phyloP scores from a whole-genome alignment of 1,140 invertebrate species.

The Cepaea nemoralis region DNA sequence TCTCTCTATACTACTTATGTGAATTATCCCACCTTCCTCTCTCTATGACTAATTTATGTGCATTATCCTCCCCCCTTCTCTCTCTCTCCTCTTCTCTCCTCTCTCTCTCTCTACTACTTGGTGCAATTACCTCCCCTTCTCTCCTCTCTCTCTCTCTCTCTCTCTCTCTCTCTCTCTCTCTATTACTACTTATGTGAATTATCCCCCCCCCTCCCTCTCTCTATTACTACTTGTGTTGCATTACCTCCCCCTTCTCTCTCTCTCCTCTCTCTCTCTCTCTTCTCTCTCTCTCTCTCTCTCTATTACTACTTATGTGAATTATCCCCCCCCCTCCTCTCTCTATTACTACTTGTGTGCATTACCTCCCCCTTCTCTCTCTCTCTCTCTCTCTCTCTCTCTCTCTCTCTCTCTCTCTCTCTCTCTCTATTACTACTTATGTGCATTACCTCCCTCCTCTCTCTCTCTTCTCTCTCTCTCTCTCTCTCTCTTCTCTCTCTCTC shows the following conservation, averaged over 20 bases:
- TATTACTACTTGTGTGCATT: background rate
- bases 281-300: background rate
- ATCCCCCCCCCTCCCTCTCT: no score
- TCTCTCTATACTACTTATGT: no score
- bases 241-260: background rate
- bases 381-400: conserved; percentile 1
- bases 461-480: background rate
- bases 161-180: background rate
- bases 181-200: background rate
- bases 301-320: background rate
- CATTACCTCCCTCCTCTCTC: conserved; percentile 8
- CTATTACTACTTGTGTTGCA: background rate
- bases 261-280: background rate
- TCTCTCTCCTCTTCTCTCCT: background rate
- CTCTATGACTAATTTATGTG: no score
- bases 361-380: background rate
- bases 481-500: no score
- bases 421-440: background rate
- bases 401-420: background rate
- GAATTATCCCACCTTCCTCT: no score
- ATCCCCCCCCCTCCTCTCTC: no score
- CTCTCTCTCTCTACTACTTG: no score
- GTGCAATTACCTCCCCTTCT: no score
- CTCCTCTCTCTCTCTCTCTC: no score
- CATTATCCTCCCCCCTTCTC: no score